phyloP scores from a whole-genome alignment of 2,113 vertebrate species.

The Polyodon spathula region DNA sequence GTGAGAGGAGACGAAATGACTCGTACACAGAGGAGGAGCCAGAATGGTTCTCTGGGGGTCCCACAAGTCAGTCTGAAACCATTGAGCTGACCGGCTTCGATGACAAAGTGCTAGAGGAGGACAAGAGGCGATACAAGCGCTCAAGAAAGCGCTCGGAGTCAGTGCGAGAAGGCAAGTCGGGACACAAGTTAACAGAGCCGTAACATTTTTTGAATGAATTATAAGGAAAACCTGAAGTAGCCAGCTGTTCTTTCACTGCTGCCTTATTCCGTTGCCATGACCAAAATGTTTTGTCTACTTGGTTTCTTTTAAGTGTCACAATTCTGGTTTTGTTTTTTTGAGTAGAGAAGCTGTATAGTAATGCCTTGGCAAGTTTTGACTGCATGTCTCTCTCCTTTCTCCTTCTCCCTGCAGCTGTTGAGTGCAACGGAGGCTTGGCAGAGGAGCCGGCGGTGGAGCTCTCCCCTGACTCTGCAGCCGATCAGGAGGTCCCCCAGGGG shows the following conservation, averaged over 20 bases:
- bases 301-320: too few species aligned
- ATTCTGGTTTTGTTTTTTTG: too few species aligned
- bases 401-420: constrained; percentile 38
- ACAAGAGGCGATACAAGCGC: constrained; percentile 78
- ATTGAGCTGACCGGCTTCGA: constrained; percentile 95
- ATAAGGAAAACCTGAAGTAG: too few species aligned
- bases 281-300: too few species aligned
- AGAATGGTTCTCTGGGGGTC: constrained; percentile 94
- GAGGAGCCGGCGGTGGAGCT: constrained; percentile 59
- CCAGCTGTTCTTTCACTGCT: too few species aligned
- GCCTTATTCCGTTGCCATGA: too few species aligned
- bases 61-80: constrained; percentile 95
- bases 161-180: constrained; percentile 75
- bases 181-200: too few species aligned
- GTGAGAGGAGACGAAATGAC: constrained; percentile 88
- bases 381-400: constrained; percentile 22
- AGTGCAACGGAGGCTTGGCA: constrained; percentile 79
- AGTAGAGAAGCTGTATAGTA: too few species aligned
- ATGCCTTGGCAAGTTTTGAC: too few species aligned
- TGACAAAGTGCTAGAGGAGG: constrained; percentile 89
- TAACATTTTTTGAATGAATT: too few species aligned
- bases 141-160: constrained; percentile 69
- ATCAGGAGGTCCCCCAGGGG: constrained; percentile 86
- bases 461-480: constrained; percentile 59
- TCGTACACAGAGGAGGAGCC: constrained; percentile 95